phyloP scores from a whole-genome alignment of 2,113 vertebrate genomes.

The Catharus bicknelli region DNA sequence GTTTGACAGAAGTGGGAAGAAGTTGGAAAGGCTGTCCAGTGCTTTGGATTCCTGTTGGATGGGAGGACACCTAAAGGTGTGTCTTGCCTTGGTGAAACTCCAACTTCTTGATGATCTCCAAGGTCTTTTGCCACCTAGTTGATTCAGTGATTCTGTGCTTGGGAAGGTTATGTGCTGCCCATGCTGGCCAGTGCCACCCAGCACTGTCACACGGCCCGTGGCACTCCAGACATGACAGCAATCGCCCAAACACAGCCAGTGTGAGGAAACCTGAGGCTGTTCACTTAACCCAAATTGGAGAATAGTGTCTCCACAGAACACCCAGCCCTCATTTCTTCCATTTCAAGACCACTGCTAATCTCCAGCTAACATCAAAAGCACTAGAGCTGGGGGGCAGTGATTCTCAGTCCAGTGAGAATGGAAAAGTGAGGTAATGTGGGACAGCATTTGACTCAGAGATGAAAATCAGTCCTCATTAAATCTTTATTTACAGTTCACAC shows the following conservation, averaged over 20 bases:
- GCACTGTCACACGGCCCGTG: neutral
- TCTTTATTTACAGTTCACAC: constrained; percentile 20
- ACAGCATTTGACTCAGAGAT: constrained; percentile 14
- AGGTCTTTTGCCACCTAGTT: neutral
- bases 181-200: neutral
- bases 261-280: neutral
- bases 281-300: neutral
- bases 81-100: neutral
- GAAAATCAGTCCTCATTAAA: constrained; percentile 49
- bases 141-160: neutral
- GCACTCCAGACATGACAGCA: neutral
- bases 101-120: neutral
- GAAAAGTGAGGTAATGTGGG: constrained; percentile 23
- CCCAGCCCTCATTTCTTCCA: neutral
- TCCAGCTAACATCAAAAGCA: constrained; percentile 35
- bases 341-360: neutral
- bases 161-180: neutral
- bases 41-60: neutral
- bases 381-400: neutral
- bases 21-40: neutral
- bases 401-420: constrained; percentile 8
- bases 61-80: neutral
- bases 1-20: neutral
- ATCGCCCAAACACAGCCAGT: neutral
- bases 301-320: neutral